These are phyloP conservation scores for Chrysochloris asiatica DNA, from an alignment of 2,113 vertebrate genomes.

Conservation along the genomic window DNA sequence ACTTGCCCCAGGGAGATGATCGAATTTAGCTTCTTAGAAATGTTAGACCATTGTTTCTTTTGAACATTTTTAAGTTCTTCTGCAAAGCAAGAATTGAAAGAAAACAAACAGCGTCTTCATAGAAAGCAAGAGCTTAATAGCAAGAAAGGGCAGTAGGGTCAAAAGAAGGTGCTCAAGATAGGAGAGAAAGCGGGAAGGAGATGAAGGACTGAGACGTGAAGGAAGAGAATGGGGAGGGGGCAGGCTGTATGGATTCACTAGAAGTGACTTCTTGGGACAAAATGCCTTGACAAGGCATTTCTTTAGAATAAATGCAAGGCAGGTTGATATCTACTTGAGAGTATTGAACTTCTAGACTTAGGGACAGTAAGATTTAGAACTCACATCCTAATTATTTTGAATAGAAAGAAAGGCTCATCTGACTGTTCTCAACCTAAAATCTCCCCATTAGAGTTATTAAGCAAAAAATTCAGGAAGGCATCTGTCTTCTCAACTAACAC, in stretches of 20 bases:
- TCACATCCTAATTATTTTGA: constrained; percentile 32
- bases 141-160: constrained; percentile 28
- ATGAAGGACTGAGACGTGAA: constrained; percentile 25
- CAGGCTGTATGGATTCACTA: neutral
- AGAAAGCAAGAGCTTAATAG: constrained; percentile 38
- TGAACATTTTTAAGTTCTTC: constrained; percentile 62
- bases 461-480: constrained; percentile 40
- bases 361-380: neutral
- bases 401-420: constrained; percentile 30
- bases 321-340: constrained; percentile 34
- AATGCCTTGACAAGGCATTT: neutral
- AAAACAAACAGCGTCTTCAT: constrained; percentile 52
- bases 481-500: constrained; percentile 47
- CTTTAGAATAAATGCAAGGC: constrained; percentile 25
- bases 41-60: constrained; percentile 51
- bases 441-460: constrained; percentile 36
- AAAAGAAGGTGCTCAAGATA: constrained; percentile 42
- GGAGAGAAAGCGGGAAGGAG: constrained; percentile 18
- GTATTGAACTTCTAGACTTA: neutral
- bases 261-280: neutral
- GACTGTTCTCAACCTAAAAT: constrained; percentile 36
- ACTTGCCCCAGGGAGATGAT: constrained; percentile 49
- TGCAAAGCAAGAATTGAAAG: constrained; percentile 63
- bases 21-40: constrained; percentile 57
- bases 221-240: neutral